phyloP scores from a whole-genome alignment of 1,140 invertebrate genomes.

The Cydia pomonella region DNA sequence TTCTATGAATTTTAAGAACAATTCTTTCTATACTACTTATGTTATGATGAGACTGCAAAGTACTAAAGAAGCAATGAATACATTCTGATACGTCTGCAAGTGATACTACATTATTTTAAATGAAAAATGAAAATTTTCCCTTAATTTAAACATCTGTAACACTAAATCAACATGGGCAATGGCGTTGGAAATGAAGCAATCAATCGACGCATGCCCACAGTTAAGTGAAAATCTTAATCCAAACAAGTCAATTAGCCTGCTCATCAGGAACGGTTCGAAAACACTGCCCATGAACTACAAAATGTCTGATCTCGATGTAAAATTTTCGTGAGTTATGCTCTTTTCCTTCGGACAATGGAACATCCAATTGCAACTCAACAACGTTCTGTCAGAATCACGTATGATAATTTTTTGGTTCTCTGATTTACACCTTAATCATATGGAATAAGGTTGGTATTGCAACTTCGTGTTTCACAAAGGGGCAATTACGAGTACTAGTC shows the following conservation, averaged over 20 bases:
- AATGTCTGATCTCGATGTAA: background rate
- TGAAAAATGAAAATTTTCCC: too few species aligned
- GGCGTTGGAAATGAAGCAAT: background rate
- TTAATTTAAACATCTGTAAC: too few species aligned
- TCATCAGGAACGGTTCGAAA: background rate
- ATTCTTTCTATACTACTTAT: too few species aligned
- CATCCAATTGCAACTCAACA: background rate
- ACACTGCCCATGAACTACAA: background rate
- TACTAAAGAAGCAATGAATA: too few species aligned
- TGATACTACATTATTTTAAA: too few species aligned
- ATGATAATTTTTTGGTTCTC: background rate
- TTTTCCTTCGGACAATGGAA: background rate
- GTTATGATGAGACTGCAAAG: too few species aligned
- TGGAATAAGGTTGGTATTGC: background rate
- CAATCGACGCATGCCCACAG: background rate
- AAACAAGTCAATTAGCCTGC: background rate
- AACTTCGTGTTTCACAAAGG: background rate
- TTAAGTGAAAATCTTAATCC: conserved; percentile 13
- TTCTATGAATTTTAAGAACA: too few species aligned
- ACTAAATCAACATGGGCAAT: too few species aligned
- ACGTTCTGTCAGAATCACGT: background rate
- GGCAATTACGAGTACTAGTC: background rate
- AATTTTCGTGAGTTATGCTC: background rate
- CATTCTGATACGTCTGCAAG: too few species aligned
- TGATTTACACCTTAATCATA: background rate